Base-by-base conservation (phyloP, 2,888 invertebrate species). In the Megaustenia siamemsis region DNA sequence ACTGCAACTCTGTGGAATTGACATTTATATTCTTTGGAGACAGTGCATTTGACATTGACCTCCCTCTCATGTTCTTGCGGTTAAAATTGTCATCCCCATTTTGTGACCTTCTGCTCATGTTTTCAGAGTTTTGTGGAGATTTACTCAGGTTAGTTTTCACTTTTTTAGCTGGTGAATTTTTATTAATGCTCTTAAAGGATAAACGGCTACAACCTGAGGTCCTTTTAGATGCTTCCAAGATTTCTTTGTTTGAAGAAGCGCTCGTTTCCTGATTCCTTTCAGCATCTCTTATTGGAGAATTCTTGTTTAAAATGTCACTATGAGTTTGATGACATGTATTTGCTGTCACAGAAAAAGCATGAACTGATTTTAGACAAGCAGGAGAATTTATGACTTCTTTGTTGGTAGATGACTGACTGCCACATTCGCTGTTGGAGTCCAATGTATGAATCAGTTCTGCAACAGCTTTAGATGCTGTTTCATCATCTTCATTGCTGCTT, bases 401-500 rank as follows among this genome's bases (percentile, higher is more conserved):
- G 18, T 32, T 21, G 1, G 40, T 2, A 28, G 78, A 45, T 32
- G 63, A 18, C 28, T 78, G 78, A 43, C 66, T 66, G 35, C 60
- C 60, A 53, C 28, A 35, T 32, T 75, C 82, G 49, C 69, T 76
- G 38, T 73, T 68, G 32, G 84, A 79, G n/a, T 78, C 84, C 21
- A 84, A 40, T 15, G 53, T n/a, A 32, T 71, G 49, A 24, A 84
- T 78, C 4, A 84, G 43, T n/a, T 73, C 38, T 4, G 40, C 56
- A 63, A 84, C 45, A 40, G 35, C 35, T 5, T 45, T 69, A 32
- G 77, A 76, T 15, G 77, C n/a, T 10, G 38, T 15, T 28, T 83
- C 32, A 49, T 84, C 83, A 18, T 83, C 84, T 35, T 84, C 79
- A 73, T 60, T 77, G 69, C 77, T 79, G 35, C 53, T 43, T 40